phyloP scores from a whole-genome alignment of 2,888 invertebrate genomes.

The Spodoptera littoralis region DNA sequence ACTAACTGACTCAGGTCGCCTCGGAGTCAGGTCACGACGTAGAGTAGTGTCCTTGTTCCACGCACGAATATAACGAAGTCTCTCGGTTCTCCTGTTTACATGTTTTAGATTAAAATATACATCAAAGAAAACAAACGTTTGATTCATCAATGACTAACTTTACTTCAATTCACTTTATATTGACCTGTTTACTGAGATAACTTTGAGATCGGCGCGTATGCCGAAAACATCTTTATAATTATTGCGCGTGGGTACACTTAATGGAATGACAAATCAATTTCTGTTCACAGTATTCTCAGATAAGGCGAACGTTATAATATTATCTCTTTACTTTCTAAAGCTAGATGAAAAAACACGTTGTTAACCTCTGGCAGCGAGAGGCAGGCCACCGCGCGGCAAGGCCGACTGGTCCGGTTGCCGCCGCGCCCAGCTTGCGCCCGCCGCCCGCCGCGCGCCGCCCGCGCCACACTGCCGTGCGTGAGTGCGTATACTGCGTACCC shows the following conservation, averaged over 20 bases:
- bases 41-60: slow-evolving; percentile 56
- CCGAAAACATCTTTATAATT: slow-evolving; percentile 22
- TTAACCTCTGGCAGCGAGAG: slow-evolving; percentile 87
- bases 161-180: slow-evolving; percentile 15
- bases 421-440: slow-evolving; percentile 54
- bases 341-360: slow-evolving; percentile 85
- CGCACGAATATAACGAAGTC: slow-evolving; percentile 46
- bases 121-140: slow-evolving; percentile 16
- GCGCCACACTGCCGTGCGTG: slow-evolving; percentile 54
- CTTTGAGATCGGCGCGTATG: slow-evolving; percentile 13
- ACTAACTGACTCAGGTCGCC: slow-evolving; percentile 65
- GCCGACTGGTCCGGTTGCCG: slow-evolving; percentile 81
- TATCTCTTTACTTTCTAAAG: slow-evolving; percentile 87
- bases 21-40: slow-evolving; percentile 70
- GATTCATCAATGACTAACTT: slow-evolving; percentile 32
- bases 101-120: slow-evolving; percentile 19
- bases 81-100: slow-evolving; percentile 51
- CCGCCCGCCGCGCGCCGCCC: slow-evolving; percentile 42
- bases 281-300: slow-evolving; percentile 53
- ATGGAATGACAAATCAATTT: slow-evolving; percentile 35
- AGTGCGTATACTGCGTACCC: slow-evolving; percentile 54
- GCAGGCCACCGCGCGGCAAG: slow-evolving; percentile 81
- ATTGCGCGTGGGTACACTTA: slow-evolving; percentile 6
- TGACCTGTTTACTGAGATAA: slow-evolving; percentile 32
- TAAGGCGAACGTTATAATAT: slow-evolving; percentile 68